Conservation (phyloP, 2,113 vertebrate species). For the Bombycilla garrulus region DNA sequence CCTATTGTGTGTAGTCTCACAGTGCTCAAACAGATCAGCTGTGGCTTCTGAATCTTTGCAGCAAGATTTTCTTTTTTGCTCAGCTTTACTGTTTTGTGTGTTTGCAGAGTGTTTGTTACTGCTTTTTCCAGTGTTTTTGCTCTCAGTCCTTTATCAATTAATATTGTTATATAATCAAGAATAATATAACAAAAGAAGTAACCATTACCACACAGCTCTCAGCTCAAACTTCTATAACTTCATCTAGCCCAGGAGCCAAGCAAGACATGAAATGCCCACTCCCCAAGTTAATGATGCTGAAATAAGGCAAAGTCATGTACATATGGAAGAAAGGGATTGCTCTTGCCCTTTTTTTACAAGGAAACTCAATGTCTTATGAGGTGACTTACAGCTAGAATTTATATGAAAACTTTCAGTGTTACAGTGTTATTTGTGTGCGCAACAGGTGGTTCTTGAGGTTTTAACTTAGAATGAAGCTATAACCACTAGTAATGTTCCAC, state of each 20-base stretch:
- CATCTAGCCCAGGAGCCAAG: not conserved
- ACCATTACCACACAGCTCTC: not conserved
- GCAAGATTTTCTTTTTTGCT: not conserved
- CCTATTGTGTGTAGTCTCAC: not conserved
- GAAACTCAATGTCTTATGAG: not conserved
- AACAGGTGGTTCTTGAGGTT: not conserved
- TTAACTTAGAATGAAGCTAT: not conserved
- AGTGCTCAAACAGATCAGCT: conserved; percentile 21
- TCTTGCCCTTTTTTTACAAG: not conserved
- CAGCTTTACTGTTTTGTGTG: not conserved
- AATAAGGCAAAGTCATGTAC: not conserved
- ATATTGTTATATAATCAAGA: not conserved
- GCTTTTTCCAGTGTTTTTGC: not conserved
- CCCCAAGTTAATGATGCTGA: not conserved
- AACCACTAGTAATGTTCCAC: not conserved
- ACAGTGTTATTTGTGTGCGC: not conserved
- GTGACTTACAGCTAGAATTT: not conserved
- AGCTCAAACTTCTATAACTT: not conserved
- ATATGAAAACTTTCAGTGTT: not conserved
- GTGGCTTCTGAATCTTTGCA: conserved; percentile 23
- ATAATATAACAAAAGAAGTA: not conserved
- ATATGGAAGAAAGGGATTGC: not conserved
- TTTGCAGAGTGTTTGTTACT: not conserved
- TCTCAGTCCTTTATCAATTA: not conserved
- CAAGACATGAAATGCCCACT: not conserved